These are phyloP conservation scores for Mamestra brassicae DNA, from an alignment of 2,888 invertebrate species.

Conservation along the genomic window DNA sequence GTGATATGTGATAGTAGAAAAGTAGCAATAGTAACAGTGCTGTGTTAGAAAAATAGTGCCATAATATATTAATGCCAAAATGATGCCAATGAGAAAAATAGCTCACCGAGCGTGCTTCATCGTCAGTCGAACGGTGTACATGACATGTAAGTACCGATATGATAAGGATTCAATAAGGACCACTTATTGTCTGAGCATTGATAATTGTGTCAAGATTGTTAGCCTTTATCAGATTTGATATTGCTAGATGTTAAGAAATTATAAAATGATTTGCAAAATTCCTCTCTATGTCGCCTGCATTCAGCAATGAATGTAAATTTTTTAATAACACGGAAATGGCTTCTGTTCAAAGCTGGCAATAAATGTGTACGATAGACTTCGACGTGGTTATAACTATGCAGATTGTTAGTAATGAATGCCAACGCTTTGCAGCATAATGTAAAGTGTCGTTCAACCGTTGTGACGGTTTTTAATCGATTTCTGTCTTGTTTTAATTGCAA, in stretches of 20 bases:
- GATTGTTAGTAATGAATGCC: background rate
- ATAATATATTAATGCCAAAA: conserved; percentile 62
- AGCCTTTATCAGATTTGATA: conserved; percentile 42
- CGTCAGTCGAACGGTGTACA: conserved; percentile 85
- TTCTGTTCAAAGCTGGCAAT: background rate
- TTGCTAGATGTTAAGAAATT: conserved; percentile 2
- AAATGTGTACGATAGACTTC: background rate
- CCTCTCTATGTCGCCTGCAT: conserved; percentile 2
- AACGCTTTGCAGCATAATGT: background rate
- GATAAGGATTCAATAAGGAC: conserved; percentile 32
- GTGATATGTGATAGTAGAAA: conserved; percentile 5
- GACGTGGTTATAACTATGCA: background rate
- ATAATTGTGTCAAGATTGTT: conserved; percentile 48
- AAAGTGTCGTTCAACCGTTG: background rate
- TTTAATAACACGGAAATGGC: conserved; percentile 17
- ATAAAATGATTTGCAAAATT: conserved; percentile 9
- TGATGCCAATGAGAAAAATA: conserved; percentile 83
- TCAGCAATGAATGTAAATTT: background rate
- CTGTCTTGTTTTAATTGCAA: background rate
- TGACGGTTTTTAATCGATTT: background rate
- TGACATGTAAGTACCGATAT: conserved; percentile 85
- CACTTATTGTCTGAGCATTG: conserved; percentile 32
- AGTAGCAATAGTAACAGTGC: conserved; percentile 6
- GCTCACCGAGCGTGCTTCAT: conserved; percentile 84
- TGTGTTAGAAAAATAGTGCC: conserved; percentile 27